A percentile compares a stretch with the other conserved stretches of the same genome.
These are phyloP conservation scores for Apeira syringaria DNA, from an alignment of 2,888 invertebrate species.

Conservation along the genomic window DNA sequence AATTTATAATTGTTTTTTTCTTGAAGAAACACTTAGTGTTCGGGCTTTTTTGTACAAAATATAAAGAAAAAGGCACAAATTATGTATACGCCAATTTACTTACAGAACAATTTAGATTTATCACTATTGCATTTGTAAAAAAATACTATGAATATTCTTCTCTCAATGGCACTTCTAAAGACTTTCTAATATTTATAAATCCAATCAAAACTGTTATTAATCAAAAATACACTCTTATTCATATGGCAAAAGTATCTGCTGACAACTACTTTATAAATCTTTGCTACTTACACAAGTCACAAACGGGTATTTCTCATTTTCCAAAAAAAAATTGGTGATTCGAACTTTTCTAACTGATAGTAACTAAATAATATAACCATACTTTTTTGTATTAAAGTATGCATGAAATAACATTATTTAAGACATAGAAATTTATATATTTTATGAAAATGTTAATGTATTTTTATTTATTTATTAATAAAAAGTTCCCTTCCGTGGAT, in stretches of 20 bases:
- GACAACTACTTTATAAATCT: slow-evolving; percentile 24
- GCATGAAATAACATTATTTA: no score
- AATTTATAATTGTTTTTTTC: not conserved
- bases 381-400: no score
- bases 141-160: slow-evolving; percentile 64
- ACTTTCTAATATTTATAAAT: slow-evolving; percentile 41
- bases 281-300: slow-evolving; percentile 21
- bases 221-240: slow-evolving; percentile 27
- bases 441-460: no score
- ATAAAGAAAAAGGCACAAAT: slow-evolving; percentile 39
- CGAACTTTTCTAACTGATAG: no score
- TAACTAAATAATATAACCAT: no score
- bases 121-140: slow-evolving; percentile 64
- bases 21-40: no score
- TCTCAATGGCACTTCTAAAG: slow-evolving; percentile 76
- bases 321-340: no score
- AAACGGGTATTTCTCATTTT: no score
- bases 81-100: slow-evolving; percentile 35
- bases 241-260: slow-evolving; percentile 24
- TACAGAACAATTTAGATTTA: slow-evolving; percentile 1
- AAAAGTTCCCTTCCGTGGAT: no score
- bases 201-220: slow-evolving; percentile 19
- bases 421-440: no score
- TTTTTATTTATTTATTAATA: no score
- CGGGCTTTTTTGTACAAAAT: slow-evolving; percentile 20